These are phyloP conservation scores for Cinclus mexicanus DNA, from an alignment of 2,113 vertebrate genomes.

Conservation along the genomic window DNA sequence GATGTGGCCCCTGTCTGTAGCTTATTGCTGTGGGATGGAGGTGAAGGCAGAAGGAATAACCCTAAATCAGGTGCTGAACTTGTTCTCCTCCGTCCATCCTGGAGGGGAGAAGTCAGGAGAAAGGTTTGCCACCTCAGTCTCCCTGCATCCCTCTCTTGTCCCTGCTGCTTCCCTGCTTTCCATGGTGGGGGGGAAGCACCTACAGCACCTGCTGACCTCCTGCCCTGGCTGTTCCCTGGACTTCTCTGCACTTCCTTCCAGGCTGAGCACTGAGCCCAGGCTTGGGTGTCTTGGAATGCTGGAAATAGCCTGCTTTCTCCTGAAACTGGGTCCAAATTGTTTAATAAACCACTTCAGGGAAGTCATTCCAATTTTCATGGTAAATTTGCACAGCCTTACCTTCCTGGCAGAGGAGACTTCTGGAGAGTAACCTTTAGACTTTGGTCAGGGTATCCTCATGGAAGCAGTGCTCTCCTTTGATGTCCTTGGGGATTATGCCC, in stretches of 20 bases:
- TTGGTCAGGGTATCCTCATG: neutral
- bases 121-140: neutral
- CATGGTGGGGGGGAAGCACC: neutral
- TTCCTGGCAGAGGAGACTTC: neutral
- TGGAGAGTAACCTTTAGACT: constrained; percentile 37
- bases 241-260: neutral
- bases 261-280: neutral
- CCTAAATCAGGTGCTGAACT: neutral
- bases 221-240: neutral
- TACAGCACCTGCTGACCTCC: neutral
- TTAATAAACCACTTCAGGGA: constrained; percentile 17
- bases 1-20: neutral
- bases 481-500: neutral
- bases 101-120: neutral
- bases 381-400: neutral
- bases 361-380: neutral
- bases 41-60: neutral
- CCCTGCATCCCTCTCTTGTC: neutral
- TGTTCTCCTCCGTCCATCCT: neutral
- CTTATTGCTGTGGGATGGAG: neutral
- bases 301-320: neutral
- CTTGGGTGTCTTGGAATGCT: neutral
- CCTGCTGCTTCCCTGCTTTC: neutral
- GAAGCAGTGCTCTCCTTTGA: neutral
- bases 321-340: constrained; percentile 6